Evolutionary conservation across 2,113 vertebrate genomes (phyloP).

Genomic region (Crotalus helleri): DNA sequence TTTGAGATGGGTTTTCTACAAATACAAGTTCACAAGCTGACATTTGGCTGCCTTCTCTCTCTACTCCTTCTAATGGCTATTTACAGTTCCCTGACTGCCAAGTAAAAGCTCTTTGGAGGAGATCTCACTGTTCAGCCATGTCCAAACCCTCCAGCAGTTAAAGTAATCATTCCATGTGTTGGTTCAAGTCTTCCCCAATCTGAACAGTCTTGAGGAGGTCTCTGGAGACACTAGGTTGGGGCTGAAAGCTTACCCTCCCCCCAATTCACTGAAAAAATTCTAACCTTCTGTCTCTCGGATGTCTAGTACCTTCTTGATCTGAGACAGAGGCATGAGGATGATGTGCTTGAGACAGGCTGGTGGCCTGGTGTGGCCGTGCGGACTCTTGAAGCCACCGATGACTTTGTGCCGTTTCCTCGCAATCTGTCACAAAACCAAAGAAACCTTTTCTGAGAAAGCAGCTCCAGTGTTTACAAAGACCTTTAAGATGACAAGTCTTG

Average conservation of each 20-base stretch:
- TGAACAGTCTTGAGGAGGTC: background rate
- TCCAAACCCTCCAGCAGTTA: slow-evolving; percentile 1
- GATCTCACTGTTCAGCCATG: background rate
- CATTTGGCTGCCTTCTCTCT: slow-evolving; percentile 20
- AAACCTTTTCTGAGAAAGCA: background rate
- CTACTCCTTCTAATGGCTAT: slow-evolving; percentile 6
- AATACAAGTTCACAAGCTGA: slow-evolving; percentile 25
- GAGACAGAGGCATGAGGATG: slow-evolving; percentile 93
- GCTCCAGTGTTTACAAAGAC: background rate
- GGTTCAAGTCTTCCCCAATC: background rate
- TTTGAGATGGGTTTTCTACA: slow-evolving; percentile 1
- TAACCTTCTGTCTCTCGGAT: slow-evolving; percentile 95
- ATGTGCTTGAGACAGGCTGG: slow-evolving; percentile 93
- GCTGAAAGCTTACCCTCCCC: background rate
- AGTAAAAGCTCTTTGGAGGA: background rate
- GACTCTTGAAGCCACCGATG: slow-evolving; percentile 92
- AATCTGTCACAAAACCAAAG: slow-evolving; percentile 71
- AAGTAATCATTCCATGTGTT: background rate
- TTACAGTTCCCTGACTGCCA: slow-evolving; percentile 28
- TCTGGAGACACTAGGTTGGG: background rate
- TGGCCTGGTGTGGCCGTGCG: slow-evolving; percentile 85
- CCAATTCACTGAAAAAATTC: slow-evolving; percentile 25
- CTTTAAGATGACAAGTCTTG: background rate
- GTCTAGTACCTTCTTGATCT: slow-evolving; percentile 94
- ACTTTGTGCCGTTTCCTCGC: slow-evolving; percentile 95